Evolutionary conservation across 2,888 invertebrate genomes (phyloP).

Genomic region (Norana najaformis): DNA sequence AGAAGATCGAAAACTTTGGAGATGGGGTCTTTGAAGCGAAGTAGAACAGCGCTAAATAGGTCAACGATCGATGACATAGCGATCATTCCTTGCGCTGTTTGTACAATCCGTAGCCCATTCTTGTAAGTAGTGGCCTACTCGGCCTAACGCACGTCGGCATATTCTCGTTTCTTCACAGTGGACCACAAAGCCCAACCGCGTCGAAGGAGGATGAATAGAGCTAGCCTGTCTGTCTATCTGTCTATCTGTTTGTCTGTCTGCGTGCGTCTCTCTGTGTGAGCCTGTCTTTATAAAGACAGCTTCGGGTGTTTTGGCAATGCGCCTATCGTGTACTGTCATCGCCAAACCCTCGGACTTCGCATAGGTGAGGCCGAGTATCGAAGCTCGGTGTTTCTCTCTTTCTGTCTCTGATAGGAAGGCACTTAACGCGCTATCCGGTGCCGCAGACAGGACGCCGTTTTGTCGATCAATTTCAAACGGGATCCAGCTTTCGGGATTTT

Average conservation of each 20-base stretch:
- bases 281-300: neutral
- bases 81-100: neutral
- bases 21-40: neutral
- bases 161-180: neutral
- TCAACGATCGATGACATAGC: neutral
- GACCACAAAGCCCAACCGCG: neutral
- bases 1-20: neutral
- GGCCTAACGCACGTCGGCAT: neutral
- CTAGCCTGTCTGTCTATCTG: neutral
- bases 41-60: neutral
- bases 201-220: neutral
- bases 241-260: neutral
- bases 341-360: neutral
- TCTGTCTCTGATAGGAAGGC: neutral
- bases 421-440: neutral
- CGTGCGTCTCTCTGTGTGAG: neutral
- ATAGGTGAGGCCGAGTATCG: neutral
- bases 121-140: neutral
- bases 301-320: neutral
- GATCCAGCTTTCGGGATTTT: neutral
- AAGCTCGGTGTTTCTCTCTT: neutral
- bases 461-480: neutral
- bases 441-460: neutral
- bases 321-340: neutral
- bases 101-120: neutral